Base-by-base conservation (phyloP, 2,797 vertebrate species). In the Rhinoraja longicauda region DNA sequence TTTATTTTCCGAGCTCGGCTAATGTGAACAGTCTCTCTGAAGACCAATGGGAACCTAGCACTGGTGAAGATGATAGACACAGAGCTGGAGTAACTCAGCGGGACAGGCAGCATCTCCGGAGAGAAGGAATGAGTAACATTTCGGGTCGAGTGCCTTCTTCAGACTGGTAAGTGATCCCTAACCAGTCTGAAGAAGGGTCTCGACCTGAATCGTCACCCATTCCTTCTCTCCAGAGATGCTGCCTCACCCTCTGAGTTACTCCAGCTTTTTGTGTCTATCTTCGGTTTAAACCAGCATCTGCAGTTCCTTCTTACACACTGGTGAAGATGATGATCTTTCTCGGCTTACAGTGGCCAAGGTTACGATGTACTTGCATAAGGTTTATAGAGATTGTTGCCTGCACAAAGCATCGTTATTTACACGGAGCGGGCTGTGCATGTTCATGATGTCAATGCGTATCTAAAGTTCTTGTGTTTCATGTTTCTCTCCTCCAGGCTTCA, bases 401-500 rank as follows among this genome's bases (percentile, higher is more conserved):
- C 70, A 90, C 32, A 72, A 91, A 72, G 39, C 67, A 72, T 92
- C 39, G n/a, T 75, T 92, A 53, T 73, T 53, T 72, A 67, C n/a
- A 5, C 70, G 19, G 36, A 73, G 45, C 90, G 53, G 39, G 73
- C 90, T 95, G 94, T 93, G 95, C 96, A 97, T 97, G 96, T 96
- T 96, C 96, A 96, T 95, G 94, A 92, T 94, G 93, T 96, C 94
- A 88, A 94, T 73, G 93, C 94, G 93, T 93, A 94, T 93, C 94
- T 95, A 93, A 94, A 93, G 93, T 95, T 95, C 93, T 92, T 94
- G 94, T 97, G 96, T 97, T 97, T 96, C 97, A 95, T 98, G 97
- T 99, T 96, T 99, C 97, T 98, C 97, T 96, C 98, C 96, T 97
- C 95, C 98, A 99, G 99, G 98, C 98, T 96, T 99, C 99, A 94